phyloP scores from a whole-genome alignment of 1,140 invertebrate genomes.

The Drosophila ogumai region DNA sequence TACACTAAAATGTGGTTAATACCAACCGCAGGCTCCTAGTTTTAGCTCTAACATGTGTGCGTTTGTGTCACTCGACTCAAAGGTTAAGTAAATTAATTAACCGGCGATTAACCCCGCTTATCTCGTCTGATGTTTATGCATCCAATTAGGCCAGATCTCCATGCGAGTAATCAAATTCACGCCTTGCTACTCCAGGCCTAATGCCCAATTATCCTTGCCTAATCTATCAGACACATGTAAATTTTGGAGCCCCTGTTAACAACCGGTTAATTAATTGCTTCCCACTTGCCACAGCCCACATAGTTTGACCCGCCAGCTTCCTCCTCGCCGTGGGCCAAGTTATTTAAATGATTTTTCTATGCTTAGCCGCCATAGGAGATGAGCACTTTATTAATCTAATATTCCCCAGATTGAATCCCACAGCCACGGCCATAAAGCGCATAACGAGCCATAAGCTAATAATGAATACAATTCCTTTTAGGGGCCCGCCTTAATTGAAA shows the following conservation, averaged over 20 bases:
- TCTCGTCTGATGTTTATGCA: constrained; percentile 16
- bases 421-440: constrained; percentile 33
- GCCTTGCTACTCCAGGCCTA: constrained; percentile 41
- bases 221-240: constrained; percentile 47
- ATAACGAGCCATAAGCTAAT: constrained; percentile 49
- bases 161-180: constrained; percentile 36
- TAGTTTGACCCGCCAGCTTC: constrained; percentile 18
- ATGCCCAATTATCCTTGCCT: constrained; percentile 38
- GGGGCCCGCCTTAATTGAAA: constrained; percentile 40
- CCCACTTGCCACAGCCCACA: constrained; percentile 2
- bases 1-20: background rate
- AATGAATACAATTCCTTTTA: constrained; percentile 50
- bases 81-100: constrained; percentile 30
- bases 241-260: constrained; percentile 35
- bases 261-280: constrained; percentile 40
- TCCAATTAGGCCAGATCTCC: constrained; percentile 30
- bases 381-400: constrained; percentile 45
- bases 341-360: constrained; percentile 43
- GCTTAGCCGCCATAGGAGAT: constrained; percentile 14
- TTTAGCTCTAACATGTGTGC: background rate
- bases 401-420: constrained; percentile 30
- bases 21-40: background rate
- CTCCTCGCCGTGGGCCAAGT: background rate
- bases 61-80: constrained; percentile 2
- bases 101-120: constrained; percentile 20